Base-by-base conservation (phyloP, 2,797 vertebrate genomes). In the Sus cebifrons region DNA sequence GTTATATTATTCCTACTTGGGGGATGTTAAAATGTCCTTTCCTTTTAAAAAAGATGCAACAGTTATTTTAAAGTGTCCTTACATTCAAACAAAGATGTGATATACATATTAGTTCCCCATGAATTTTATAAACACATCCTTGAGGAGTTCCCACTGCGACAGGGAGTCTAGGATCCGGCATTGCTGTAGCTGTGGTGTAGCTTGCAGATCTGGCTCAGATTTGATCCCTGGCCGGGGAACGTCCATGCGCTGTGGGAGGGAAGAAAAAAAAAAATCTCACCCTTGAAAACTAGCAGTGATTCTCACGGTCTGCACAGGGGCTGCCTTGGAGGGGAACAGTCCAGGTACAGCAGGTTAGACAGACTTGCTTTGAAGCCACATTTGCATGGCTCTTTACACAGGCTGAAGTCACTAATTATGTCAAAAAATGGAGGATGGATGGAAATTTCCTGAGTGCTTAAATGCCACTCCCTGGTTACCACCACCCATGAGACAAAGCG, bases 31-130 rank as follows among this genome's bases (percentile, higher is more conserved):
- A 91, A 68, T 62, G 8, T 40, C 15, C 32, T 68, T 94, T 75
- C 25, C 14, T 52, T 91, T 89, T 44, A 2, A 74, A 73, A 81
- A 82, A 65, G 23, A 73, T n/a, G 11, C 23, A 17, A 67, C 82
- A n/a, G 13, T 91, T 75, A 94, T 75, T 86, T 86, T 83, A 58
- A 74, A 78, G 16, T 13, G 49, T 79, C 17, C 32, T 92, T 54
- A 62, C 40, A 21, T 16, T 64, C 74, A 75, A 93, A 86, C 58
- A 65, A 96, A 91, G 4, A 91, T 25, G 27, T 32, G n/a, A 36
- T 29, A 70, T 36, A 29, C 73, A 32, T 44, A 14, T 67, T 18
- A 27, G 25, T 68, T 73, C 44, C 15, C 25, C 27, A 78, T 5
- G 60, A 73, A 75, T 65, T 95, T 79, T 20, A 49, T 64, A 40